phyloP scores from a whole-genome alignment of 2,113 vertebrate genomes.

The Tiliqua scincoides region DNA sequence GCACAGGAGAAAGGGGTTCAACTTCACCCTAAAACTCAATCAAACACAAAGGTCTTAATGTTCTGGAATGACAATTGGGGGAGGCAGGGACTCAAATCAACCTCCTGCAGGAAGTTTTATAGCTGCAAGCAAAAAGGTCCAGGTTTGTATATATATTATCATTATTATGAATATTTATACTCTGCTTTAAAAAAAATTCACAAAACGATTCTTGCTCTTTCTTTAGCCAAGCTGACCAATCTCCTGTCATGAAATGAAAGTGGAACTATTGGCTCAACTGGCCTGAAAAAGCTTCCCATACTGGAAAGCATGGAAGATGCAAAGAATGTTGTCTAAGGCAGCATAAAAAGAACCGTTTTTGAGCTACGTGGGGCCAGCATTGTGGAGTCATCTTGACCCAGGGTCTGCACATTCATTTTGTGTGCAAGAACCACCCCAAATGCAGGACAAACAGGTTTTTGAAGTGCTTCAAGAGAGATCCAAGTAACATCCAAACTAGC shows the following conservation, averaged over 20 bases:
- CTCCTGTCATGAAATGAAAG: neutral
- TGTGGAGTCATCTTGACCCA: neutral
- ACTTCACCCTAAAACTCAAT: no score
- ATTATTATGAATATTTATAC: no score
- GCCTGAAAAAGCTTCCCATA: neutral
- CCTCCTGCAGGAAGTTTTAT: no score
- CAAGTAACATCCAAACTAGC: neutral
- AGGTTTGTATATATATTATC: no score
- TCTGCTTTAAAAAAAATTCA: no score
- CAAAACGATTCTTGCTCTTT: no score
- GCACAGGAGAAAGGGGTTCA: no score
- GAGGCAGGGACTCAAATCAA: no score
- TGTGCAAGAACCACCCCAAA: neutral
- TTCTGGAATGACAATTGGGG: no score
- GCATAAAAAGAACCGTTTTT: neutral
- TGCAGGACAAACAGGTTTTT: neutral
- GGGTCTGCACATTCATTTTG: neutral
- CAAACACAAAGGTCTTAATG: no score
- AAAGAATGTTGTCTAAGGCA: neutral
- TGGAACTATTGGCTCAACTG: neutral
- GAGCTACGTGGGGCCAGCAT: neutral
- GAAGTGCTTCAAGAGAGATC: neutral
- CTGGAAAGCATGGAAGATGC: neutral
- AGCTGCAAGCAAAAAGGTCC: no score
- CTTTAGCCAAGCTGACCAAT: neutral